A percentile compares a stretch with the other conserved stretches of the same genome.
These are phyloP conservation scores for Cyclopterus lumpus DNA, from an alignment of 2,797 vertebrate species.

Conservation along the genomic window DNA sequence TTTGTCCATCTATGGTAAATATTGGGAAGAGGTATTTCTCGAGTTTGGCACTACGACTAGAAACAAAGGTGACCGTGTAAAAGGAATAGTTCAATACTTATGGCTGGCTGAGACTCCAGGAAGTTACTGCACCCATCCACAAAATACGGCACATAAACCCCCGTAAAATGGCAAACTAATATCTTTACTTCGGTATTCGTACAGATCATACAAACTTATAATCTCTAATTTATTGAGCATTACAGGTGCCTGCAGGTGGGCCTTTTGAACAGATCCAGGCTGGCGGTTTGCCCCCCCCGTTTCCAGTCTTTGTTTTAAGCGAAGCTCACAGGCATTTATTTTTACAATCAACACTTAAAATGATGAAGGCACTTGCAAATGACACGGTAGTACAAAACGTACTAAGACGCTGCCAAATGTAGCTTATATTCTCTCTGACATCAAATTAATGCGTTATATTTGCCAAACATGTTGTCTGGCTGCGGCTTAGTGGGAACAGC, in stretches of 20 bases:
- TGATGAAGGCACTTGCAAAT: neutral
- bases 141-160: neutral
- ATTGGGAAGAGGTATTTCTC: neutral
- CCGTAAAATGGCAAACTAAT: neutral
- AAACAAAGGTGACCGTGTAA: neutral
- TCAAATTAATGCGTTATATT: neutral
- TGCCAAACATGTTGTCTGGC: too few species aligned
- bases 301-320: neutral
- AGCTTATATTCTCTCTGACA: neutral
- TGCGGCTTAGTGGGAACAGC: neutral
- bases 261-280: neutral
- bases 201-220: neutral
- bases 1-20: neutral
- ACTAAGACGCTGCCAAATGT: neutral
- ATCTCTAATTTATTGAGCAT: neutral
- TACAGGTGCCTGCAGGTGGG: neutral
- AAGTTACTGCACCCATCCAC: neutral
- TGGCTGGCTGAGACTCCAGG: neutral
- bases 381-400: neutral
- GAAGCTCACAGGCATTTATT: neutral
- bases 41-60: neutral
- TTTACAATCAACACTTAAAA: neutral
- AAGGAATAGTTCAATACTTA: neutral
- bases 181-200: neutral
- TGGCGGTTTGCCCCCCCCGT: accelerated